Evolutionary conservation across 1,140 invertebrate species (phyloP).

Genomic region (Pseudomyrmex pallidus): DNA sequence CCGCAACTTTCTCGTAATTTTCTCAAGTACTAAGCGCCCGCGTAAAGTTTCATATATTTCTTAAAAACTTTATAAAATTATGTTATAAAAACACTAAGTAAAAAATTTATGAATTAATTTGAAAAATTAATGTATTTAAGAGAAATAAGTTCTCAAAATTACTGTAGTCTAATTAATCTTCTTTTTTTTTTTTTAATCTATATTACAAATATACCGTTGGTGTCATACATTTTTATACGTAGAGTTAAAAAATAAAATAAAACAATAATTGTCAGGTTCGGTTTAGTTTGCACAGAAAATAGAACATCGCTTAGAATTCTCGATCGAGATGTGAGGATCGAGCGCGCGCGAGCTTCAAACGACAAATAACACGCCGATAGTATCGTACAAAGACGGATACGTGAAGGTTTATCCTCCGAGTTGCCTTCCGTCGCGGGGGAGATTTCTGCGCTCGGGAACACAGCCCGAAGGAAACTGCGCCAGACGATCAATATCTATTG

Average conservation of each 20-base stretch:
- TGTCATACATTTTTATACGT: no score
- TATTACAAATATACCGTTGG: no score
- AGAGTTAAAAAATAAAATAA: no score
- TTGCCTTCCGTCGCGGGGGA: background rate
- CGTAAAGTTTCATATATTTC: no score
- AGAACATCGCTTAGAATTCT: background rate
- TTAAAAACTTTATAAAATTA: background rate
- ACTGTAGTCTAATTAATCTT: no score
- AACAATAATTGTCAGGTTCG: no score
- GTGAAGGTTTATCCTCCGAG: background rate
- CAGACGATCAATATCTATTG: constrained; percentile 46
- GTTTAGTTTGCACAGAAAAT: no score
- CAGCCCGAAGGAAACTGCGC: constrained; percentile 15
- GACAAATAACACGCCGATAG: constrained; percentile 27
- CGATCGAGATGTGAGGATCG: background rate
- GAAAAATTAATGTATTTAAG: no score
- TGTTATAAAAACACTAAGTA: background rate
- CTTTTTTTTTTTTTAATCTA: no score
- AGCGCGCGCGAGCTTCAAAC: constrained; percentile 17
- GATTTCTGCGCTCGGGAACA: background rate
- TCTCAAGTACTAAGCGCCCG: no score
- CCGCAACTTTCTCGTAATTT: no score
- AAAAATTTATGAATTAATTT: background rate
- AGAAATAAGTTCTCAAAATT: no score
- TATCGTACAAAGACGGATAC: constrained; percentile 29